Percentiles rank a stretch among this genome's conserved stretches.
These are phyloP conservation scores for Cephus spinipes DNA, from an alignment of 2,888 invertebrate genomes.

Conservation along the genomic window DNA sequence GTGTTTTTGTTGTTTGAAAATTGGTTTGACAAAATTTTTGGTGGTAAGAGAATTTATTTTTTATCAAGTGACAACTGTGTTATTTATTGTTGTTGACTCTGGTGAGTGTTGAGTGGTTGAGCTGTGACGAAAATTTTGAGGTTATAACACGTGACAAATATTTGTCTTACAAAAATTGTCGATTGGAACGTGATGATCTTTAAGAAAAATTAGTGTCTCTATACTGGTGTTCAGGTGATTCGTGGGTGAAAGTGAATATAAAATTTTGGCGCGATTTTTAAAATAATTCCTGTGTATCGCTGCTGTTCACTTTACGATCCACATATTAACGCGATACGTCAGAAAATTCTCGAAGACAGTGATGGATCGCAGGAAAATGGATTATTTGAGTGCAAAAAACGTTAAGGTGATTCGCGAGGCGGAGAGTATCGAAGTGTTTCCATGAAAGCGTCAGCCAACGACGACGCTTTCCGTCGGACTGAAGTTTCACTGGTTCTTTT, in stretches of 20 bases:
- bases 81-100: neutral
- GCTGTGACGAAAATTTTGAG: neutral
- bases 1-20: neutral
- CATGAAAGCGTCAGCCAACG: neutral
- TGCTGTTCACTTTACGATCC: neutral
- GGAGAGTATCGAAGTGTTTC: neutral
- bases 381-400: slow-evolving; percentile 1
- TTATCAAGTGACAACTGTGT: neutral
- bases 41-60: neutral
- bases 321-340: slow-evolving; percentile 10
- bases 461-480: neutral
- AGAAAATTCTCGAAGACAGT: slow-evolving; percentile 29
- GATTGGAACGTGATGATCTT: neutral
- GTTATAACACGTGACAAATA: neutral
- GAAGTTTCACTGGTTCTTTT: too few species aligned
- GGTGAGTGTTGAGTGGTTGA: neutral
- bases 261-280: neutral
- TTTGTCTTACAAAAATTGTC: neutral
- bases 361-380: neutral
- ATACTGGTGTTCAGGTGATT: neutral
- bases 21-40: neutral
- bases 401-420: neutral
- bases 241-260: neutral
- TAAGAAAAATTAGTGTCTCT: neutral
- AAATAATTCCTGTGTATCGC: neutral